phyloP scores from a whole-genome alignment of 2,888 invertebrate species.

The Sipunculus nudus region DNA sequence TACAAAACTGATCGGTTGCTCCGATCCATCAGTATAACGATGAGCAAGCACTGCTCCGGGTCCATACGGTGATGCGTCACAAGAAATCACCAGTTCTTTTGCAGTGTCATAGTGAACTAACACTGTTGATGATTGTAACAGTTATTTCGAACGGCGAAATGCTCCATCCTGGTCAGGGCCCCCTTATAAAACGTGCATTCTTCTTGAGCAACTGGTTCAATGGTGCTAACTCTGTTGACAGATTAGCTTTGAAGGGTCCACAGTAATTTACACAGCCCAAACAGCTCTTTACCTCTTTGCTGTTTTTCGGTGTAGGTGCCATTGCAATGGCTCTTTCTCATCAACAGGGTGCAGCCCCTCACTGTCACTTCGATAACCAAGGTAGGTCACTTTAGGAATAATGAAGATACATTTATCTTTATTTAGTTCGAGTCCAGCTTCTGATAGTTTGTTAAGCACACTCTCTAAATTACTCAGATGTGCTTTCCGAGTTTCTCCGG shows the following conservation, averaged over 20 bases:
- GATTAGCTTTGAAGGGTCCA: background rate
- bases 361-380: background rate
- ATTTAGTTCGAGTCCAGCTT: background rate
- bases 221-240: background rate
- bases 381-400: background rate
- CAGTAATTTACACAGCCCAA: constrained; percentile 1
- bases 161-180: background rate
- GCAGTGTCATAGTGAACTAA: too few relatives aligned
- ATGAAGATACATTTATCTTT: background rate
- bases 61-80: too few relatives aligned
- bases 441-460: background rate
- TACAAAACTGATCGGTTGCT: too few relatives aligned
- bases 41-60: too few relatives aligned
- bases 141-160: too few relatives aligned
- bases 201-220: background rate
- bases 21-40: too few relatives aligned
- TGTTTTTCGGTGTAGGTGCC: background rate
- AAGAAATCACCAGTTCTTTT: too few relatives aligned
- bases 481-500: too few relatives aligned
- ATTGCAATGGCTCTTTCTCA: background rate
- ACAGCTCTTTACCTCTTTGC: background rate
- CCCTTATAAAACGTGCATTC: background rate
- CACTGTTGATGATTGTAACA: too few relatives aligned
- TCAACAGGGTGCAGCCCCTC: background rate
- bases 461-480: too few relatives aligned